Evolutionary conservation across 2,888 invertebrate species (phyloP).

Genomic region (Himalopsyche anomala): DNA sequence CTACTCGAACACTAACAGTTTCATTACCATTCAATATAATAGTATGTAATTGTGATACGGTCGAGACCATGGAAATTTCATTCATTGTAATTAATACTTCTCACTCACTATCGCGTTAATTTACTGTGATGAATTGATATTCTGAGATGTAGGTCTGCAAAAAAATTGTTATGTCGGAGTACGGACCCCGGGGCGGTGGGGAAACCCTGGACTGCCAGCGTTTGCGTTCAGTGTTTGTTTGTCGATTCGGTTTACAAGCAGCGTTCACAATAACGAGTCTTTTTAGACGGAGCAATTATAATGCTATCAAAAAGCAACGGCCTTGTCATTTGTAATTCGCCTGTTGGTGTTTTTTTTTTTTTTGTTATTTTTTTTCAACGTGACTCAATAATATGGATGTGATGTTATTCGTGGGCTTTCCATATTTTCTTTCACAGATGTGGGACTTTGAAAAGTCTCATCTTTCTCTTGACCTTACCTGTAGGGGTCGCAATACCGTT

Average conservation of each 20-base stretch:
- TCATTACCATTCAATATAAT: too few species aligned
- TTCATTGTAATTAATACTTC: too few species aligned
- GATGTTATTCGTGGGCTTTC: slow-evolving; percentile 15
- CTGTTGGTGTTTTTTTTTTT: not conserved
- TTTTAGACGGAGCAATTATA: slow-evolving; percentile 37
- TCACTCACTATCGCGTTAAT: too few species aligned
- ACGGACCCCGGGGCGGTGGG: not conserved
- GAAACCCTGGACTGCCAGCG: slow-evolving; percentile 7
- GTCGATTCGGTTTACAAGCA: slow-evolving; percentile 35
- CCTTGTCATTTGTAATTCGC: slow-evolving; percentile 40
- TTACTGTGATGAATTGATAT: not conserved
- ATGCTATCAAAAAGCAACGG: slow-evolving; percentile 36
- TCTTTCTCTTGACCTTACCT: not conserved
- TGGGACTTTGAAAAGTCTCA: not conserved
- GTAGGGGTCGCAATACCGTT: not conserved
- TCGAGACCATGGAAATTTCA: too few species aligned
- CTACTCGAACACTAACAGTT: too few species aligned
- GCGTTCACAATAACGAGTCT: slow-evolving; percentile 32
- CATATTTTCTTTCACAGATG: not conserved
- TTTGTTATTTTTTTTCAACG: not conserved
- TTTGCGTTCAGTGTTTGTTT: not conserved
- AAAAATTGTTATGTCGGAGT: not conserved
- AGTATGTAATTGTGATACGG: too few species aligned
- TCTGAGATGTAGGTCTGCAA: not conserved
- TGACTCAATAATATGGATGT: slow-evolving; percentile 12